Evolutionary conservation across 2,888 invertebrate genomes (phyloP).

Genomic region (Andrena minutula): DNA sequence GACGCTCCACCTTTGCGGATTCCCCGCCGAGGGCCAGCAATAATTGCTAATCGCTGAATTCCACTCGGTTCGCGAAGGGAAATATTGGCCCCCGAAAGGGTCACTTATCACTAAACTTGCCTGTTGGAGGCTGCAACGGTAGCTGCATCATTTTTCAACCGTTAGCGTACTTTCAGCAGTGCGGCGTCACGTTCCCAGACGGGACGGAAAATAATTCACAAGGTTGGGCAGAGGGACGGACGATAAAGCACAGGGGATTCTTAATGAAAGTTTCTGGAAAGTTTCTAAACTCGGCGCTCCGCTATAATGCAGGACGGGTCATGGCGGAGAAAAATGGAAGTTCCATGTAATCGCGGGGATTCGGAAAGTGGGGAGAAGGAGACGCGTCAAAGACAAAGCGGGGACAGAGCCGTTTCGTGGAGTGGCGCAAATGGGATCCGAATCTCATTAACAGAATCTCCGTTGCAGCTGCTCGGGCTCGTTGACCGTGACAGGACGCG

Average conservation of each 20-base stretch:
- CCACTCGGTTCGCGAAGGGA: too few relatives aligned
- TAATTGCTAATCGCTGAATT: too few relatives aligned
- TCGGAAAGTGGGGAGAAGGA: background rate
- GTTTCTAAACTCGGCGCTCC: slow-evolving; percentile 27
- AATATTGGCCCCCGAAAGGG: too few relatives aligned
- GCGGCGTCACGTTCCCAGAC: background rate
- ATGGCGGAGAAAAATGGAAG: slow-evolving; percentile 46
- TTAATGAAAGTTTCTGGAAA: slow-evolving; percentile 45
- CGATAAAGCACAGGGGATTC: slow-evolving; percentile 42
- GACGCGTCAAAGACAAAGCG: slow-evolving; percentile 47
- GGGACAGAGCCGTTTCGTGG: slow-evolving; percentile 16
- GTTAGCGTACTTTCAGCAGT: background rate
- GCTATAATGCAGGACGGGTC: slow-evolving; percentile 33
- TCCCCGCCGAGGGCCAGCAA: too few relatives aligned
- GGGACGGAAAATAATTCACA: slow-evolving; percentile 36
- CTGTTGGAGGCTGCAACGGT: too few relatives aligned
- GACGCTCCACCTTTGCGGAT: background rate
- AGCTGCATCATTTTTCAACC: too few relatives aligned
- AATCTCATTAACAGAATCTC: slow-evolving; percentile 51
- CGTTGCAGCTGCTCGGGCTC: slow-evolving; percentile 3
- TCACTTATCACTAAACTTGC: too few relatives aligned
- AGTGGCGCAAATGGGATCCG: slow-evolving; percentile 30
- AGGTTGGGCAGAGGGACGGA: slow-evolving; percentile 10
- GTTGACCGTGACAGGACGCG: slow-evolving; percentile 26
- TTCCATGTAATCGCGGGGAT: background rate